Percentiles rank a stretch among this genome's conserved stretches.
These are phyloP conservation scores for Tapera naevia DNA, from an alignment of 2,797 vertebrate species.

Conservation along the genomic window DNA sequence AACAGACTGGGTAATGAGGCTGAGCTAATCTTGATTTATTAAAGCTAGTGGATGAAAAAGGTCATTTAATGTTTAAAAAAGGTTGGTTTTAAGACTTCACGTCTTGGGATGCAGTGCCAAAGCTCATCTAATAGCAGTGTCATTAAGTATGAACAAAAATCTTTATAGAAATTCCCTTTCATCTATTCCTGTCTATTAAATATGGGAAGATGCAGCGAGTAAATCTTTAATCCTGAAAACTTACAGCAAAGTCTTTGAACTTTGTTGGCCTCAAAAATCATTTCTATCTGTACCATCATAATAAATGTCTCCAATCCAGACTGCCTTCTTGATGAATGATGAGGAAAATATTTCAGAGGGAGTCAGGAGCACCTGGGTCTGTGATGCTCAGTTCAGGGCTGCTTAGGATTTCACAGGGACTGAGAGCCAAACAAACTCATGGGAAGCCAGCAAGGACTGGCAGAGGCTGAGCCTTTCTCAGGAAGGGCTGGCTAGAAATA, in stretches of 20 bases:
- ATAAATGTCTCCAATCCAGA: not conserved
- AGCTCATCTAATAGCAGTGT: conserved; percentile 57
- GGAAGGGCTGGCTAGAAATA: not conserved
- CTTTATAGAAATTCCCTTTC: conserved; percentile 72
- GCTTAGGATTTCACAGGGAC: not conserved
- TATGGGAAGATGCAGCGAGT: conserved; percentile 14
- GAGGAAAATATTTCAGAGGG: not conserved
- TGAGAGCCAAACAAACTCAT: not conserved
- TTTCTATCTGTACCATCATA: not conserved
- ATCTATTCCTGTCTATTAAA: conserved; percentile 72
- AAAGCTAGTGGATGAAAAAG: conserved; percentile 64
- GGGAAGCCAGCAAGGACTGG: not conserved
- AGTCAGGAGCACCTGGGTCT: not conserved
- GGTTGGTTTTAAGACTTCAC: conserved; percentile 72
- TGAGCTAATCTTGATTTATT: conserved; percentile 70
- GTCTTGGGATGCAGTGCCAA: conserved; percentile 63
- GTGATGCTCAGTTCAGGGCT: not conserved
- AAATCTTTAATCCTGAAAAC: conserved; percentile 68
- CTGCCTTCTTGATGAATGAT: not conserved
- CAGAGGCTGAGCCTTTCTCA: not conserved
- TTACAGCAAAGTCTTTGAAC: conserved; percentile 64
- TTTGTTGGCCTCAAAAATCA: conserved; percentile 45
- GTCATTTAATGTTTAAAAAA: conserved; percentile 74
- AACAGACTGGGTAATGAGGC: conserved; percentile 54
- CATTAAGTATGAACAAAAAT: conserved; percentile 70